phyloP scores from a whole-genome alignment of 2,888 invertebrate species.

The Serrognathus titanus region DNA sequence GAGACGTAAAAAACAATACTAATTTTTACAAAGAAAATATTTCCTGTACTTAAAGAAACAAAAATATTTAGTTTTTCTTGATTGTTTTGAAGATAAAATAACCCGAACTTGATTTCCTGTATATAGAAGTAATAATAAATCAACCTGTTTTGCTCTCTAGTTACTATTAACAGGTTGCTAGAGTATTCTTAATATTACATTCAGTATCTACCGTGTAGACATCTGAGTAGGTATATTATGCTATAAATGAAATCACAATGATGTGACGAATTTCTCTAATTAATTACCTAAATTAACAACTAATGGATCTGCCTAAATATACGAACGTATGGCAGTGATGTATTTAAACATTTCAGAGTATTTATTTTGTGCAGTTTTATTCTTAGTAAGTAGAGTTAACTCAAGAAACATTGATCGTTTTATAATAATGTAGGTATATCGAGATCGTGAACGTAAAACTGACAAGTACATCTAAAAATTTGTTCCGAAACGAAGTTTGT shows the following conservation, averaged over 20 bases:
- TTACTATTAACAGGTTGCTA: too few species aligned
- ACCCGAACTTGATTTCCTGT: too few species aligned
- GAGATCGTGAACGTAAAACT: constrained; percentile 9
- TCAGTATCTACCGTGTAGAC: not conserved
- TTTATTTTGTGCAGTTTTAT: constrained; percentile 39
- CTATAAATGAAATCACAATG: constrained; percentile 25
- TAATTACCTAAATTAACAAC: constrained; percentile 18
- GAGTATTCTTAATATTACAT: too few species aligned
- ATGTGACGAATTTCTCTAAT: constrained; percentile 25
- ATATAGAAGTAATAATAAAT: too few species aligned
- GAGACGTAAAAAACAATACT: too few species aligned
- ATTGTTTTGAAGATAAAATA: too few species aligned
- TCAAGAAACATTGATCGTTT: constrained; percentile 9
- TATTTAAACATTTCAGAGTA: constrained; percentile 31
- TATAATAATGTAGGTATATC: constrained; percentile 10
- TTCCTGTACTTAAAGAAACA: too few species aligned
- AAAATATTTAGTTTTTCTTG: too few species aligned
- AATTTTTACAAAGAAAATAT: too few species aligned
- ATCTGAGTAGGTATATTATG: not conserved
- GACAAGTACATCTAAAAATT: not conserved
- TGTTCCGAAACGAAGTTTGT: constrained; percentile 34
- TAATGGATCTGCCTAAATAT: constrained; percentile 43
- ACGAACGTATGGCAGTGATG: constrained; percentile 45
- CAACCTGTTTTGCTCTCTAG: too few species aligned
- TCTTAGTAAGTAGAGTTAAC: not conserved